phyloP scores from a whole-genome alignment of 2,113 vertebrate genomes.

The Psittacus erithacus region DNA sequence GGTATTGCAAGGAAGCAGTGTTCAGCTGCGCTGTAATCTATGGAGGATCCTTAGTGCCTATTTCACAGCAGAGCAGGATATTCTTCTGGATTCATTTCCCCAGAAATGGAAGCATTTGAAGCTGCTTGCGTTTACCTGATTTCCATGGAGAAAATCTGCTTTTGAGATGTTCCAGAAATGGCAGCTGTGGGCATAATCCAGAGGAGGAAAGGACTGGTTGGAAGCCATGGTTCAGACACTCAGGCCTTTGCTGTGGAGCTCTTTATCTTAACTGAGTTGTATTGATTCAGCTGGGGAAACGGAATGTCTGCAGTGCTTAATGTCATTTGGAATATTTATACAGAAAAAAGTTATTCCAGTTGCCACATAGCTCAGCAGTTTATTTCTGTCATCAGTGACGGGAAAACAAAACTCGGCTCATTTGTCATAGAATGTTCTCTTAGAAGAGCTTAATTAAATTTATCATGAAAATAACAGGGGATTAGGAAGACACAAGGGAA shows the following conservation, averaged over 20 bases:
- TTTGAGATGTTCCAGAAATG: neutral
- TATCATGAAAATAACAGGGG: slow-evolving; percentile 49
- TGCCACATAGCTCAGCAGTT: slow-evolving; percentile 14
- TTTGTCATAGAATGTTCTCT: neutral
- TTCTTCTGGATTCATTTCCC: too few species aligned
- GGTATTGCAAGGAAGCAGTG: neutral
- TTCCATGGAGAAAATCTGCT: neutral
- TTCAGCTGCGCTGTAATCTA: neutral
- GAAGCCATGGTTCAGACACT: neutral
- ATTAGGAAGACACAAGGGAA: slow-evolving; percentile 35
- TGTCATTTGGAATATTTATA: neutral
- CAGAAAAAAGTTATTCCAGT: neutral
- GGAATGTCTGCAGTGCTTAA: neutral
- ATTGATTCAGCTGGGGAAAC: neutral
- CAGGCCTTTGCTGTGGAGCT: neutral
- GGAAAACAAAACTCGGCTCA: neutral
- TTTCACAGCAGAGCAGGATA: neutral
- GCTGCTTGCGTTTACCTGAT: neutral
- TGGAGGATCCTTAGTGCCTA: neutral
- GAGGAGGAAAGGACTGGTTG: neutral
- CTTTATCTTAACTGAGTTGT: neutral
- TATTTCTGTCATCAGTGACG: neutral
- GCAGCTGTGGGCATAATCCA: fast-evolving
- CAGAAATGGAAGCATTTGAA: neutral
- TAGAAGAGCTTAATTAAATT: slow-evolving; percentile 55